A percentile compares a stretch with the other conserved stretches of the same genome.
Conservation (phyloP, 2,797 vertebrate genomes). For the Gambusia yucatana region DNA sequence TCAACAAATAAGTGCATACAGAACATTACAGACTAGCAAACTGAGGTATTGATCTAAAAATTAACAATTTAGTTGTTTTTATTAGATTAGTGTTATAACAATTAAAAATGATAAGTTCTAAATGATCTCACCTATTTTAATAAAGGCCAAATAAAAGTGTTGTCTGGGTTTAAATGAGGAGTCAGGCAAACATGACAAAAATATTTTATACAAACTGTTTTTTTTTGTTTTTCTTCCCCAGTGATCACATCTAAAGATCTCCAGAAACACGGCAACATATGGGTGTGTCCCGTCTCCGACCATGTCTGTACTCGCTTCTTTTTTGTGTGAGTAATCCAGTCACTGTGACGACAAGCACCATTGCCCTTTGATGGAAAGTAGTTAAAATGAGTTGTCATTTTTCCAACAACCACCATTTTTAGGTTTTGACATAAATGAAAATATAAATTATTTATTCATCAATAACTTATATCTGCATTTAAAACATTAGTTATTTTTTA, state of each 20-base stretch:
- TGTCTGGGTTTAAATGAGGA: not conserved
- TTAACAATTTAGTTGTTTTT: not conserved
- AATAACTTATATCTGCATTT: too few relatives aligned
- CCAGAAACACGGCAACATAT: constrained; percentile 99
- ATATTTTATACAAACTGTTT: not conserved
- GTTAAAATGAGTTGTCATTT: too few relatives aligned
- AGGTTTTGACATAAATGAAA: too few relatives aligned
- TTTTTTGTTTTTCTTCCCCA: constrained; percentile 57
- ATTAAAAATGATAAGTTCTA: not conserved
- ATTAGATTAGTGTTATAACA: not conserved
- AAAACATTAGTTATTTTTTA: too few relatives aligned
- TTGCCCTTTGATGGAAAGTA: not conserved
- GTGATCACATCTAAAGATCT: constrained; percentile 99
- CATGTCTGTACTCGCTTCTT: constrained; percentile 99
- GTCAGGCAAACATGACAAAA: not conserved
- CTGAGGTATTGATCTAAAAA: too few relatives aligned
- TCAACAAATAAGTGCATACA: too few relatives aligned
- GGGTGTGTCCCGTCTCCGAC: constrained; percentile 98
- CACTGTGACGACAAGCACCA: not conserved
- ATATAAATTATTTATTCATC: too few relatives aligned
- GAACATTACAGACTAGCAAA: not conserved
- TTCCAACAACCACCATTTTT: too few relatives aligned
- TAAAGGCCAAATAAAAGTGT: not conserved
- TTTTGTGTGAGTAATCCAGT: constrained; percentile 91
- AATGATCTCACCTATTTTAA: not conserved